These are phyloP conservation scores for Falco concolor DNA, from an alignment of 2,797 vertebrate genomes.

Conservation along the genomic window DNA sequence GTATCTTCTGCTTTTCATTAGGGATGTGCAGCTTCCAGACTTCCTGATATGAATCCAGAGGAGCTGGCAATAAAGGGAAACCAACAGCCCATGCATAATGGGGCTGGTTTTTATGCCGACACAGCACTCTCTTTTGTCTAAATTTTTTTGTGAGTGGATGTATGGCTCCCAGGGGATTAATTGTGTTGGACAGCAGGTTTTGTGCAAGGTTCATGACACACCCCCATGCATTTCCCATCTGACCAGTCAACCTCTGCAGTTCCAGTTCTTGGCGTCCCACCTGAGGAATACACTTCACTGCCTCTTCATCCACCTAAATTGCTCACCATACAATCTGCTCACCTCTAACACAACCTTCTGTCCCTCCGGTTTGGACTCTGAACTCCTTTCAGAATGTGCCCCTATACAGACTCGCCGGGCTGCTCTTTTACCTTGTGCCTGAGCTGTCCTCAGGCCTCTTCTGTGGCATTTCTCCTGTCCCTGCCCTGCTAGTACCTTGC, in stretches of 20 bases:
- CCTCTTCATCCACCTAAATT: neutral
- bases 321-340: neutral
- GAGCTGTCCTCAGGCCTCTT: neutral
- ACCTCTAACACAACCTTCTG: neutral
- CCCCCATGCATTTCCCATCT: neutral
- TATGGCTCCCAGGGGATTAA: neutral
- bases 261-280: neutral
- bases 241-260: neutral
- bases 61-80: slow-evolving; percentile 34
- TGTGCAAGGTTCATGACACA: neutral
- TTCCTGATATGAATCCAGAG: slow-evolving; percentile 41
- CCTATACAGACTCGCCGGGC: neutral
- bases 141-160: neutral
- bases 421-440: neutral
- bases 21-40: neutral
- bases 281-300: neutral
- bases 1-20: slow-evolving; percentile 50
- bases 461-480: neutral
- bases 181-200: neutral
- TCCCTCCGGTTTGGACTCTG: neutral
- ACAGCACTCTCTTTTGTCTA: neutral
- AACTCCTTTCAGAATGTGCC: neutral
- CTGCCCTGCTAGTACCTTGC: neutral
- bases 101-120: neutral
- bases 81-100: slow-evolving; percentile 1